Percentiles rank a stretch among this genome's conserved stretches.
phyloP scores from a whole-genome alignment of 2,888 invertebrate species.

The Yponomeuta evonymella region DNA sequence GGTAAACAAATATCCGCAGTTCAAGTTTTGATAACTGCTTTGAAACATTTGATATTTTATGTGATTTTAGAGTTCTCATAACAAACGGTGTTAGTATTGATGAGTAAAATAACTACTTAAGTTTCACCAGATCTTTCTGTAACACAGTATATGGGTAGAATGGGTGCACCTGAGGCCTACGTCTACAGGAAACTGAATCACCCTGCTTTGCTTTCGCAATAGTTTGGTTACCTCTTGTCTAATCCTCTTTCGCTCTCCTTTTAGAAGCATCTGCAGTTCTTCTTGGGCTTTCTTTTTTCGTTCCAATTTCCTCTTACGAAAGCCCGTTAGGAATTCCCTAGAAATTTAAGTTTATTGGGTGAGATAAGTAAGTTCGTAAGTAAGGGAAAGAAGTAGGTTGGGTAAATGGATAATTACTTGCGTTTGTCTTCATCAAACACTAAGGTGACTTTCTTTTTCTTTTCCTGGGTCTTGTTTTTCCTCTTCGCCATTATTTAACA shows the following conservation, averaged over 20 bases:
- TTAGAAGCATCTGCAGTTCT: conserved; percentile 81
- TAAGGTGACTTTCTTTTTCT: conserved; percentile 53
- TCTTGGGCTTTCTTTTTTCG: conserved; percentile 85
- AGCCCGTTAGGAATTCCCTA: conserved; percentile 88
- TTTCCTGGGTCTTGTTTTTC: conserved; percentile 48
- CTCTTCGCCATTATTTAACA: conserved; percentile 49
- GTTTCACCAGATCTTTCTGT: too few species aligned
- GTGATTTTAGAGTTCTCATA: too few species aligned
- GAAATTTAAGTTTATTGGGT: conserved; percentile 27
- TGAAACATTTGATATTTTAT: too few species aligned
- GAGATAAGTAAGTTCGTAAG: background rate
- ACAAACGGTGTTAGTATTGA: too few species aligned
- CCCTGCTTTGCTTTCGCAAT: background rate
- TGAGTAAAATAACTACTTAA: too few species aligned
- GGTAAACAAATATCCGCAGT: too few species aligned
- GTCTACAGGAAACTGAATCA: too few species aligned
- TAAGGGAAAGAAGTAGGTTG: background rate
- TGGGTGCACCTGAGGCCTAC: too few species aligned
- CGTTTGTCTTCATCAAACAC: conserved; percentile 66
- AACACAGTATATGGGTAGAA: too few species aligned
- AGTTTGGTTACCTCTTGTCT: conserved; percentile 78
- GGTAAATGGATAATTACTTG: conserved; percentile 39
- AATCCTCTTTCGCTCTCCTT: conserved; percentile 85
- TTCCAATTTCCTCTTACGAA: conserved; percentile 86
- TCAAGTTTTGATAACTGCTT: too few species aligned